phyloP scores from a whole-genome alignment of 2,888 invertebrate genomes.

The Drosophila kuntzei region DNA sequence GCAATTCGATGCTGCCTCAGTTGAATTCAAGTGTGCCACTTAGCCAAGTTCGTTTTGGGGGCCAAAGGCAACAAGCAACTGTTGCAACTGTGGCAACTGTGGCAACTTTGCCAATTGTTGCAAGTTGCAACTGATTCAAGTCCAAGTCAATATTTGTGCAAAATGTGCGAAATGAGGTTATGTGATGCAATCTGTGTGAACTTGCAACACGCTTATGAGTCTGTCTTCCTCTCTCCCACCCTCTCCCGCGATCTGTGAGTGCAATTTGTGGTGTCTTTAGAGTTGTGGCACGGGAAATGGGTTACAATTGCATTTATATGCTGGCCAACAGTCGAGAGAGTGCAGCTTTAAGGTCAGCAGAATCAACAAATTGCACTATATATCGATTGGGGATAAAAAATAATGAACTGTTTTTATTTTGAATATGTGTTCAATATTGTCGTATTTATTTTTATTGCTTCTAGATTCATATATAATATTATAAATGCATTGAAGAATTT shows the following conservation, averaged over 20 bases:
- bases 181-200: conserved; percentile 70
- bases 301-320: conserved; percentile 53
- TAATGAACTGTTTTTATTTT: not conserved
- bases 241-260: not conserved
- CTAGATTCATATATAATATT: too few relatives aligned
- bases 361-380: conserved; percentile 19
- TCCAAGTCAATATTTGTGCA: conserved; percentile 74
- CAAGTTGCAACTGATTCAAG: conserved; percentile 20
- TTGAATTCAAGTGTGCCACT: conserved; percentile 72
- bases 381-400: conserved; percentile 1
- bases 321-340: conserved; percentile 32
- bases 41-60: conserved; percentile 53
- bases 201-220: conserved; percentile 48
- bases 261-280: conserved; percentile 46
- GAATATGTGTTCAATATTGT: not conserved
- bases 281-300: conserved; percentile 25
- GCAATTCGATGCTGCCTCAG: conserved; percentile 52
- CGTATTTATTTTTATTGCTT: not conserved
- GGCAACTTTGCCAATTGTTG: conserved; percentile 30
- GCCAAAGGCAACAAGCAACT: conserved; percentile 64
- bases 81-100: conserved; percentile 20
- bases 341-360: conserved; percentile 48
- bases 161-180: conserved; percentile 65
- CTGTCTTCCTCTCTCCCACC: not conserved
- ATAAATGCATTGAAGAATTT: too few relatives aligned